Percentiles rank a stretch among this genome's conserved stretches.
phyloP scores from a whole-genome alignment of 2,797 vertebrate species.

The Kryptopterus vitreolus region DNA sequence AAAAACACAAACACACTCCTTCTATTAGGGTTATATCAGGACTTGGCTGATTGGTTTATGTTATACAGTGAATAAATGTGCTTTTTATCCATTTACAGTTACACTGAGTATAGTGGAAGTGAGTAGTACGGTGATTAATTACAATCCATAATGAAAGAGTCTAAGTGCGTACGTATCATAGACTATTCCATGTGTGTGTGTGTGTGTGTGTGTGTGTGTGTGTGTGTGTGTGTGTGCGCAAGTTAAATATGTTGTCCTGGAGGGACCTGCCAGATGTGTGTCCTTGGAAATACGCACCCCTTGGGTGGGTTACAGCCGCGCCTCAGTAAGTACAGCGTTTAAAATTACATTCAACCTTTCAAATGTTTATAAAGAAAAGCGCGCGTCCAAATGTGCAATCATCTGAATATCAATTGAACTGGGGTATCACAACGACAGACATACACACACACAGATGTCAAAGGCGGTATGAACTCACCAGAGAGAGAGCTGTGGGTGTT shows the following conservation, averaged over 20 bases:
- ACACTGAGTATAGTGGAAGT: background rate
- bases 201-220: conserved; percentile 13
- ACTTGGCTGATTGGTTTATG: too few species aligned
- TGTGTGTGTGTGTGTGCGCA: conserved; percentile 15
- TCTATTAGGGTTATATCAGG: too few species aligned
- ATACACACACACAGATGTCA: background rate
- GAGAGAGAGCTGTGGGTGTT: conserved; percentile 46
- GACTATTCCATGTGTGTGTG: conserved; percentile 22
- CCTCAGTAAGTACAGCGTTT: conserved; percentile 60
- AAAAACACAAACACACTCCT: too few species aligned
- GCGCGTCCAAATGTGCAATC: background rate
- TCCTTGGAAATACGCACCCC: conserved; percentile 16
- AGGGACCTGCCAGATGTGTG: conserved; percentile 31
- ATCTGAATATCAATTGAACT: too few species aligned
- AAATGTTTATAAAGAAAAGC: background rate
- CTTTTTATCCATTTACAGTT: conserved; percentile 1
- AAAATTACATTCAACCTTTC: conserved; percentile 6
- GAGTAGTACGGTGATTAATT: background rate
- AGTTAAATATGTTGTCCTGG: conserved; percentile 26
- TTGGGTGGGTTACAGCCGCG: conserved; percentile 58
- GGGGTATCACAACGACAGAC: too few species aligned
- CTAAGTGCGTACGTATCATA: background rate
- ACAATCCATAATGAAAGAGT: background rate
- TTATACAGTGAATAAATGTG: too few species aligned
- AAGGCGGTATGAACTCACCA: conserved; percentile 43